Conservation (phyloP, 2,888 invertebrate genomes). For the Eilema caniola region DNA sequence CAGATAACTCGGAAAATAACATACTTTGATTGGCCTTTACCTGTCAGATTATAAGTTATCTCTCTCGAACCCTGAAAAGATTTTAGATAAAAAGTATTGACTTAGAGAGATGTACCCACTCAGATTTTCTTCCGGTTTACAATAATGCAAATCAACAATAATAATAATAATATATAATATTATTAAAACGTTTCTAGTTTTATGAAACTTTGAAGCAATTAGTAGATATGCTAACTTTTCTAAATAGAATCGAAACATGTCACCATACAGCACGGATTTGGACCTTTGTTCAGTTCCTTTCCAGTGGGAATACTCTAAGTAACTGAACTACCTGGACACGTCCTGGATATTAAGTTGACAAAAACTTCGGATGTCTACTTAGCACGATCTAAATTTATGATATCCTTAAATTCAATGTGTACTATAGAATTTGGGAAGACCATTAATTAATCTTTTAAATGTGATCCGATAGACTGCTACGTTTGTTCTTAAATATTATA, state of each 20-base stretch:
- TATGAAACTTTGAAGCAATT: no score
- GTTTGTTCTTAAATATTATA: slow-evolving; percentile 16
- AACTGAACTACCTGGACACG: no score
- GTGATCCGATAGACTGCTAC: not conserved
- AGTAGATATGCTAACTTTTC: no score
- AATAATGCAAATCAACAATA: slow-evolving; percentile 5
- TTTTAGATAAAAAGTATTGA: not conserved
- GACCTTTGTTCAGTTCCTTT: no score
- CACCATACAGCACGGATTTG: no score
- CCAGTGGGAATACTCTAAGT: no score
- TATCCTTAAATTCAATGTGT: not conserved
- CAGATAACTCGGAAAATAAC: not conserved
- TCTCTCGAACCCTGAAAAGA: not conserved
- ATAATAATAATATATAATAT: not conserved
- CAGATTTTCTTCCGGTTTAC: not conserved
- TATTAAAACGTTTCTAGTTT: not conserved
- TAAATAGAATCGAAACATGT: no score
- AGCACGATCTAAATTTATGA: not conserved
- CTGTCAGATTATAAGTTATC: slow-evolving; percentile 7
- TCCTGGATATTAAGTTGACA: no score
- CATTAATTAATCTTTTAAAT: slow-evolving; percentile 1
- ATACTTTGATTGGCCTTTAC: not conserved
- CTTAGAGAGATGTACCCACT: slow-evolving; percentile 10
- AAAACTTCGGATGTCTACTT: not conserved
- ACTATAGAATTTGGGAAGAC: not conserved